Evolutionary conservation across 2,888 invertebrate species (phyloP).

Genomic region (Netelia fuscicornis): DNA sequence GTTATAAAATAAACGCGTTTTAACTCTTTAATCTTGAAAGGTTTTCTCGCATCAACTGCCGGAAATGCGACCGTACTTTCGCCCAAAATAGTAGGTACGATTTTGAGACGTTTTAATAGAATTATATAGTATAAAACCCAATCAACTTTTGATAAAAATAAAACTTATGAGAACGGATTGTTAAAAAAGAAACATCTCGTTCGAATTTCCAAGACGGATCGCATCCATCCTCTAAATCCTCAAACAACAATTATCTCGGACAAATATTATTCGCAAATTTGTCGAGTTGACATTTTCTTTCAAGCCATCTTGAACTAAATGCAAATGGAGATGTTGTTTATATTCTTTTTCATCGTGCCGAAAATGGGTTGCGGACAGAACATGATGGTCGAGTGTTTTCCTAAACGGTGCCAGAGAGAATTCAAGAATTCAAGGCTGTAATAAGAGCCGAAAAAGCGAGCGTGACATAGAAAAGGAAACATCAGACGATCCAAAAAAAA

Average conservation of each 20-base stretch:
- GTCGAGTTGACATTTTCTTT: background rate
- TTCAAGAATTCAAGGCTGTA: background rate
- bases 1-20: no score
- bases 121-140: no score
- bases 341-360: background rate
- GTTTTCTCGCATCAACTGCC: no score
- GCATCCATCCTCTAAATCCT: background rate
- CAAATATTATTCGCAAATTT: background rate
- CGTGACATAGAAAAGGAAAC: conserved; percentile 23
- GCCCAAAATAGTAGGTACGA: no score
- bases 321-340: background rate
- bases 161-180: no score
- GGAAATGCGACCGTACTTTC: no score
- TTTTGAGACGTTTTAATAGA: no score
- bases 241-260: background rate
- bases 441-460: conserved; percentile 1
- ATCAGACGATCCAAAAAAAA: conserved; percentile 23
- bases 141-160: no score
- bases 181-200: no score
- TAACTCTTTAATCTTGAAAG: no score
- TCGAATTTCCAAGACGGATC: no score
- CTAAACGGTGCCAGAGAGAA: background rate
- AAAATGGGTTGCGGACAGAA: background rate
- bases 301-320: background rate
- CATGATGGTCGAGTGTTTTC: background rate